phyloP scores from a whole-genome alignment of 2,113 vertebrate genomes.

The Hystrix cristata region DNA sequence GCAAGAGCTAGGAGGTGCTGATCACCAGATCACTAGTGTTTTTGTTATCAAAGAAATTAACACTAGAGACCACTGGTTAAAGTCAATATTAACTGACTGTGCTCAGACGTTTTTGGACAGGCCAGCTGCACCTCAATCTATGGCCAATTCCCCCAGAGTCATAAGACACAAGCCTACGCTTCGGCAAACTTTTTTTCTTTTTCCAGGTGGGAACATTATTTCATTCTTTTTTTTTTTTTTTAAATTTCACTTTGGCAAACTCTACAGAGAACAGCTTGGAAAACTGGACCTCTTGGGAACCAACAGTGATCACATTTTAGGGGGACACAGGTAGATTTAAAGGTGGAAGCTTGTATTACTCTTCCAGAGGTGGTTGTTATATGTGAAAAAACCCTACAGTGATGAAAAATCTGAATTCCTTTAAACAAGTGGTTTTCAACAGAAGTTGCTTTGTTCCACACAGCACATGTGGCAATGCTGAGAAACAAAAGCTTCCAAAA shows the following conservation, averaged over 20 bases:
- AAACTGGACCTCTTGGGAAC: neutral
- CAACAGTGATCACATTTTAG: neutral
- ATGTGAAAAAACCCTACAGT: neutral
- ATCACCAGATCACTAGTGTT: neutral
- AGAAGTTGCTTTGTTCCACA: neutral
- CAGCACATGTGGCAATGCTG: neutral
- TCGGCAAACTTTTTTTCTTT: neutral
- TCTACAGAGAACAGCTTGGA: neutral
- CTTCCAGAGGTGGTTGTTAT: neutral
- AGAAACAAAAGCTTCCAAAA: neutral
- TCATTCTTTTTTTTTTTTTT: too few species aligned
- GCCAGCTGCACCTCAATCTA: neutral
- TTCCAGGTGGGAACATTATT: too few species aligned
- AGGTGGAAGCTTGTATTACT: neutral
- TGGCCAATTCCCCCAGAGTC: neutral
- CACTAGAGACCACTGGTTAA: constrained; percentile 15
- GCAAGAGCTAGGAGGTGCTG: neutral
- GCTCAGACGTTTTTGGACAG: neutral
- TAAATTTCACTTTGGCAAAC: neutral
- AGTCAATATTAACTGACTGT: neutral
- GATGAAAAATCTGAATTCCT: constrained; percentile 36
- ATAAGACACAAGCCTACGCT: neutral
- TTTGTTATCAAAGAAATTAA: neutral
- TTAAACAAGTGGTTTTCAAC: constrained; percentile 35
- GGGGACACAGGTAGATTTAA: neutral